Evolutionary conservation across 2,113 vertebrate species (phyloP).

Genomic region (Ahaetulla prasina): DNA sequence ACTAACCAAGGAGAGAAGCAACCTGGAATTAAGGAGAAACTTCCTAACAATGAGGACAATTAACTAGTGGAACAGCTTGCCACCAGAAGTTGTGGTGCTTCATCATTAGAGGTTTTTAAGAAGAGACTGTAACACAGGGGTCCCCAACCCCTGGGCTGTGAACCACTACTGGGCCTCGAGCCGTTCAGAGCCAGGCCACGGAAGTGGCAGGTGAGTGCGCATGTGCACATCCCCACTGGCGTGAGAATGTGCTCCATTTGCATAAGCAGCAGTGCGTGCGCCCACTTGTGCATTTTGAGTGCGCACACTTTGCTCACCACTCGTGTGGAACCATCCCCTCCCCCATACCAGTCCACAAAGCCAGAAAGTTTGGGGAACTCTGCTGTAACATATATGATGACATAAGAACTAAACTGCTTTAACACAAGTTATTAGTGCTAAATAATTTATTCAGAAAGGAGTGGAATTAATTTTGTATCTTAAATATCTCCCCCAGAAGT

Average conservation of each 20-base stretch:
- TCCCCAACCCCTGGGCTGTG: no score
- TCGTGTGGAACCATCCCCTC: background rate
- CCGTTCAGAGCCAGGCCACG: background rate
- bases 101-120: no score
- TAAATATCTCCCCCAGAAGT: background rate
- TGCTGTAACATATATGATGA: background rate
- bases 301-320: background rate
- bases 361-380: background rate
- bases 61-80: no score
- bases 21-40: no score
- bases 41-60: no score
- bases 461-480: background rate
- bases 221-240: no score
- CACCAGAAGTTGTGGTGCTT: no score
- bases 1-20: no score
- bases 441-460: background rate
- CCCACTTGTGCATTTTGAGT: background rate
- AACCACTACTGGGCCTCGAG: background rate
- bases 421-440: background rate
- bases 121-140: no score
- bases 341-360: background rate
- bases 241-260: no score
- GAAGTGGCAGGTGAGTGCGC: background rate
- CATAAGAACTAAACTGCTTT: background rate
- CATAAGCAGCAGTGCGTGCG: accelerated